phyloP scores from a whole-genome alignment of 2,797 vertebrate species.

The Gallinago stenura region DNA sequence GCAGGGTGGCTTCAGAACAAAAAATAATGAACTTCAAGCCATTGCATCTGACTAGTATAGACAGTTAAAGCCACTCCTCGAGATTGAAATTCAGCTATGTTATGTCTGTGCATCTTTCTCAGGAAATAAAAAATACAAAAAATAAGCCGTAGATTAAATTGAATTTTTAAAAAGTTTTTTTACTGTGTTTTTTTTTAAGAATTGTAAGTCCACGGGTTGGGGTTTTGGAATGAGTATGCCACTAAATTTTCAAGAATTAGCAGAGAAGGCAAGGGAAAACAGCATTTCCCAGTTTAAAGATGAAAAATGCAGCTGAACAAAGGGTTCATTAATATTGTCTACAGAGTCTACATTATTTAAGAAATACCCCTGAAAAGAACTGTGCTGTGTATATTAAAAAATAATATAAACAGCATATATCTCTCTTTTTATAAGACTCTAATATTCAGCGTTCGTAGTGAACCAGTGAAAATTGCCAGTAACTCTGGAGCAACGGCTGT shows the following conservation, averaged over 20 bases:
- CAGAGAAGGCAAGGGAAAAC: not conserved
- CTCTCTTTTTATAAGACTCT: not conserved
- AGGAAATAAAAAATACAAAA: not conserved
- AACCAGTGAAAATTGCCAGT: not conserved
- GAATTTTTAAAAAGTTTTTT: not conserved
- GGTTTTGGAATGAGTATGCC: not conserved
- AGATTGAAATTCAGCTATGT: not conserved
- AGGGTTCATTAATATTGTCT: not conserved
- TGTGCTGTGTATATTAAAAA: not conserved
- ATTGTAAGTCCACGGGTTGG: not conserved
- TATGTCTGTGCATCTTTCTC: not conserved
- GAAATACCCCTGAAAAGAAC: not conserved
- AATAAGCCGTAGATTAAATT: not conserved
- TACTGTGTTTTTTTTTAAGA: not conserved
- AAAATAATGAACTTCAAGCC: constrained; percentile 60
- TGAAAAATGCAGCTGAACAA: not conserved
- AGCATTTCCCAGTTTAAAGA: not conserved
- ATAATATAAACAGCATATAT: no score
- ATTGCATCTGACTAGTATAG: not conserved
- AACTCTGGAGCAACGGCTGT: not conserved
- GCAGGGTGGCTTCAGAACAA: constrained; percentile 41
- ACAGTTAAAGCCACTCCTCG: not conserved
- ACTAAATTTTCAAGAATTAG: not conserved
- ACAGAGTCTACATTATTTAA: not conserved
- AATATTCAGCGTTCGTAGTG: not conserved